Percentiles rank a stretch among this genome's conserved stretches.
phyloP scores from a whole-genome alignment of 2,113 vertebrate genomes.

The Elephantulus edwardii region DNA sequence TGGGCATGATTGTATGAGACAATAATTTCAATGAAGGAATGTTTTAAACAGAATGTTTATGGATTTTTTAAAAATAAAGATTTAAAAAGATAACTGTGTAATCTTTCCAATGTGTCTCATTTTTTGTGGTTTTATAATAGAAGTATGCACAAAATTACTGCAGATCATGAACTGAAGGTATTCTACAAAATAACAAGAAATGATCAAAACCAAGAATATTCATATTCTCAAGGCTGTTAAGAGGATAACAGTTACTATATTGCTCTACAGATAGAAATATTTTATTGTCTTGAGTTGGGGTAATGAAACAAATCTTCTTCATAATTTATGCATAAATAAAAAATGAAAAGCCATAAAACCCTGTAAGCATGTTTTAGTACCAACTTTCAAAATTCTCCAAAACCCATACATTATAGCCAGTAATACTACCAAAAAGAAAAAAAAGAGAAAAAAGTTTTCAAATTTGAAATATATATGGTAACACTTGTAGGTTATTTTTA shows the following conservation, averaged over 20 bases:
- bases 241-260: background rate
- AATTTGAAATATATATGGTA: conserved; percentile 46
- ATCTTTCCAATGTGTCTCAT: no score
- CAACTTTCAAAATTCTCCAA: conserved; percentile 38
- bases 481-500: conserved; percentile 61
- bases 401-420: conserved; percentile 35
- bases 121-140: no score
- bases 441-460: conserved; percentile 34
- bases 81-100: no score
- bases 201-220: background rate
- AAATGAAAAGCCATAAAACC: background rate
- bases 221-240: background rate
- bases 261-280: background rate
- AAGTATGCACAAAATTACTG: background rate
- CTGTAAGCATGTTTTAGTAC: conserved; percentile 14
- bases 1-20: no score
- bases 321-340: conserved; percentile 50
- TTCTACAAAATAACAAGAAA: background rate
- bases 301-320: background rate
- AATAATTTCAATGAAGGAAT: no score
- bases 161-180: background rate
- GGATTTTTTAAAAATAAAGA: no score
- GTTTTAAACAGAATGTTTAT: no score
- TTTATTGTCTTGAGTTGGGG: conserved; percentile 44
- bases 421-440: no score